A percentile compares a stretch with the other conserved stretches of the same genome.
Evolutionary conservation across 2,113 vertebrate genomes (phyloP).

Genomic region (Tapirus terrestris): DNA sequence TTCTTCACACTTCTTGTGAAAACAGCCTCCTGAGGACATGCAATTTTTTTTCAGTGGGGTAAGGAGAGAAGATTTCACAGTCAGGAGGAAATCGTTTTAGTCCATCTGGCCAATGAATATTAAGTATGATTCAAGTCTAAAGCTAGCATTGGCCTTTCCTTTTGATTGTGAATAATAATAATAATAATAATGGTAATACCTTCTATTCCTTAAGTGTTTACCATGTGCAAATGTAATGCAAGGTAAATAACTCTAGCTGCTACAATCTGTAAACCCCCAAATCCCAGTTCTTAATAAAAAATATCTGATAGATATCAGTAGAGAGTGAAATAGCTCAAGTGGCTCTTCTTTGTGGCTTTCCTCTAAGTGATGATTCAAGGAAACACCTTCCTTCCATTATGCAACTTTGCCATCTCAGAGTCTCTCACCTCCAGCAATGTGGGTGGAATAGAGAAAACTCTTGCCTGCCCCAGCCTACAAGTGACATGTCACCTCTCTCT

Average conservation of each 20-base stretch:
- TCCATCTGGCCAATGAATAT: background rate
- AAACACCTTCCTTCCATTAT: background rate
- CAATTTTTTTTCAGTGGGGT: background rate
- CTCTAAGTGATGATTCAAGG: background rate
- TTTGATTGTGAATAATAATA: background rate
- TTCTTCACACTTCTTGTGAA: slow-evolving; percentile 1
- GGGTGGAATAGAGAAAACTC: background rate
- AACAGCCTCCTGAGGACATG: background rate
- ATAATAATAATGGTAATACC: background rate
- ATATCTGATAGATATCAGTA: background rate
- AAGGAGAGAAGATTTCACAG: background rate
- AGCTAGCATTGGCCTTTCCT: background rate
- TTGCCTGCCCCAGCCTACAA: background rate
- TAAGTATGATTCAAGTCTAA: slow-evolving; percentile 41
- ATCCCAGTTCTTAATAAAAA: background rate
- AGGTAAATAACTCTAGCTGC: background rate
- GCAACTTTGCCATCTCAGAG: background rate
- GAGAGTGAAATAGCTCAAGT: background rate
- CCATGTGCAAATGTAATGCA: background rate
- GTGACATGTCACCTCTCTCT: background rate
- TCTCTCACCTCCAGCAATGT: background rate
- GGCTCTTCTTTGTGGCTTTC: slow-evolving; percentile 10
- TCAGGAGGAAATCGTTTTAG: slow-evolving; percentile 22
- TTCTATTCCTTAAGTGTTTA: slow-evolving; percentile 19
- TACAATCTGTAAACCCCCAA: background rate